phyloP scores from a whole-genome alignment of 2,113 vertebrate species.

The Conger conger region DNA sequence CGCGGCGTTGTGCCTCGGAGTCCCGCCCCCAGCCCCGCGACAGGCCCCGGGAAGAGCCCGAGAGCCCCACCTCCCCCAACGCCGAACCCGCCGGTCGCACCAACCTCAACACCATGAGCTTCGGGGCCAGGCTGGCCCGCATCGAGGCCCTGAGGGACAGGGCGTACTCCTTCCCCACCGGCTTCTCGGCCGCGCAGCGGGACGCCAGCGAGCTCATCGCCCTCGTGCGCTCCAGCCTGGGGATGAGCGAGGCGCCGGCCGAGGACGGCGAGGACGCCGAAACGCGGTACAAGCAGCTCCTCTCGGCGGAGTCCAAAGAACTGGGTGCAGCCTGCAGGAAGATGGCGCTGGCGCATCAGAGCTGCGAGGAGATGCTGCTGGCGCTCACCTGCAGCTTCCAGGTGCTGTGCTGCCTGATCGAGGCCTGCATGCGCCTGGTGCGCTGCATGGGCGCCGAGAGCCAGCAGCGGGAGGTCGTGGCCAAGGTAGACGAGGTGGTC shows the following conservation, averaged over 20 bases:
- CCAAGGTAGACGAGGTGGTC: slow-evolving; percentile 83
- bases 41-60: slow-evolving; percentile 24
- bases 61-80: slow-evolving; percentile 33
- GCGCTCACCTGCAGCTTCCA: slow-evolving; percentile 93
- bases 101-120: slow-evolving; percentile 69
- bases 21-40: slow-evolving; percentile 12
- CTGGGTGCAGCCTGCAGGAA: slow-evolving; percentile 87
- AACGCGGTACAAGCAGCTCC: slow-evolving; percentile 80
- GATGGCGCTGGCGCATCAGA: slow-evolving; percentile 84
- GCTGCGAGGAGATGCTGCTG: slow-evolving; percentile 87
- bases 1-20: slow-evolving; percentile 57
- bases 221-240: slow-evolving; percentile 78
- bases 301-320: slow-evolving; percentile 83
- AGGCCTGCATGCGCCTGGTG: slow-evolving; percentile 91
- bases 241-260: slow-evolving; percentile 51
- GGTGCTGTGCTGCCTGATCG: slow-evolving; percentile 88
- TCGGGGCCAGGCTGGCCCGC: slow-evolving; percentile 72
- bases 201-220: slow-evolving; percentile 88
- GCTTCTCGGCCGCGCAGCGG: slow-evolving; percentile 83
- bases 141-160: slow-evolving; percentile 85
- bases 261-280: slow-evolving; percentile 71
- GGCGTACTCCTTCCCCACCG: slow-evolving; percentile 81
- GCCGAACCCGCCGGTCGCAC: slow-evolving; percentile 30
- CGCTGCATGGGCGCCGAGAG: slow-evolving; percentile 80
- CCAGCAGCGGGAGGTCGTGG: slow-evolving; percentile 79